These are phyloP conservation scores for Vidua macroura DNA, from an alignment of 2,113 vertebrate genomes.

Conservation along the genomic window DNA sequence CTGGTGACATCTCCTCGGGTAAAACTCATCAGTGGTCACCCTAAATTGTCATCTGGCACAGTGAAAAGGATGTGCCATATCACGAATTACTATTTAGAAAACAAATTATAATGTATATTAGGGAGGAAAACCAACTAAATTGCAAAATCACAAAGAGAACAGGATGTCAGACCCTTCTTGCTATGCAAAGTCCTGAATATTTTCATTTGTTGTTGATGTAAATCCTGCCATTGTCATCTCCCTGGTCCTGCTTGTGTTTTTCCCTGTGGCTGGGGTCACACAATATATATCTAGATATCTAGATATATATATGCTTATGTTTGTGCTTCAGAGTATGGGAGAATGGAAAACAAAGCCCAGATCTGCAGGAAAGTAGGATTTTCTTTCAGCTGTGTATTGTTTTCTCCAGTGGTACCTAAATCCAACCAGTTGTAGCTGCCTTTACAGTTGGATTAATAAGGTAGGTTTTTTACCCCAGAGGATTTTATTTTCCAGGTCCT, in stretches of 20 bases:
- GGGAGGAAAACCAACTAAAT: neutral
- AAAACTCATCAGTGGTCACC: neutral
- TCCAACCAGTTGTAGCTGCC: neutral
- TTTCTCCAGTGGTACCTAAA: neutral
- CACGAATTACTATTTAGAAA: neutral
- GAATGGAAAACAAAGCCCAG: neutral
- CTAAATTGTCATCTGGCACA: neutral
- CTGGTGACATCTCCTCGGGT: neutral
- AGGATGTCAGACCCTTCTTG: neutral
- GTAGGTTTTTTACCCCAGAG: neutral
- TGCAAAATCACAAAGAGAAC: neutral
- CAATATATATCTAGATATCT: accelerated
- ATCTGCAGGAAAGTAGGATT: neutral
- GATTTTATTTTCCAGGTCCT: neutral
- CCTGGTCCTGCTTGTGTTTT: neutral
- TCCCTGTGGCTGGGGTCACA: neutral
- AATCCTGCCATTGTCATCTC: accelerated
- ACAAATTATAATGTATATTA: neutral
- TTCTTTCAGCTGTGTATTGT: neutral
- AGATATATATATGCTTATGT: neutral
- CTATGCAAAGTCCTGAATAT: neutral
- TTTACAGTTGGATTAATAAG: neutral
- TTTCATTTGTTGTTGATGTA: neutral
- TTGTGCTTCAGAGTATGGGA: neutral
- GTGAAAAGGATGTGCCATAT: neutral